Evolutionary conservation across 2,888 invertebrate species (phyloP).

Genomic region (Pseudococcus jackbeardsleyi): DNA sequence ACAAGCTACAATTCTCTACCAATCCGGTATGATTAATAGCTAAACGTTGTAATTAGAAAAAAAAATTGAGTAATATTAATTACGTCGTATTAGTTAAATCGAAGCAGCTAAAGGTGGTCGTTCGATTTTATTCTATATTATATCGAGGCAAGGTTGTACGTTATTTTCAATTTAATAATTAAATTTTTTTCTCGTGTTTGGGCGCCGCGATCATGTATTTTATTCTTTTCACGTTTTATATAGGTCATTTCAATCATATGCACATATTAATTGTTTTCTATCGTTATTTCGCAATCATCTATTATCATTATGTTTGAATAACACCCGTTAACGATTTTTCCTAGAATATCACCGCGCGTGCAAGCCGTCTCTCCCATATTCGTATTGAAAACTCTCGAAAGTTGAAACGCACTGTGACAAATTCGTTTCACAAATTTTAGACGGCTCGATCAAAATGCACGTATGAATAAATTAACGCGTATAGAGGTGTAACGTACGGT

Average conservation of each 20-base stretch:
- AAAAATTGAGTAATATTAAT: conserved; percentile 53
- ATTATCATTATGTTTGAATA: conserved; percentile 33
- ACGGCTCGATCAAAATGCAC: not conserved
- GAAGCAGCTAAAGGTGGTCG: conserved; percentile 16
- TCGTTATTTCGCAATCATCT: conserved; percentile 41
- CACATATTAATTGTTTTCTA: conserved; percentile 28
- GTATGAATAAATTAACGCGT: not conserved
- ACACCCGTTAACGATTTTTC: conserved; percentile 16
- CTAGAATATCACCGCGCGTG: not conserved
- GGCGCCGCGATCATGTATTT: conserved; percentile 29
- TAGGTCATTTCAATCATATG: conserved; percentile 48
- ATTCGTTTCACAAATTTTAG: not conserved
- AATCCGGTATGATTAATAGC: not conserved
- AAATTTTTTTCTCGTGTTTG: conserved; percentile 36
- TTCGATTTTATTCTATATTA: not conserved
- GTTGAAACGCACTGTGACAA: conserved; percentile 6
- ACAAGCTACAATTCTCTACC: not conserved
- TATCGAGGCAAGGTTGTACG: conserved; percentile 5
- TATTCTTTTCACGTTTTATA: conserved; percentile 52
- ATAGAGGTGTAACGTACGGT: too few species aligned
- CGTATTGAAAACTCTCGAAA: not conserved
- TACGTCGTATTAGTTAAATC: conserved; percentile 50
- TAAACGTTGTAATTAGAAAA: conserved; percentile 24
- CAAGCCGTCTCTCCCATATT: not conserved
- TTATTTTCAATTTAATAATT: conserved; percentile 37